Evolutionary conservation across 2,797 vertebrate species (phyloP), one percentile per base, ranked within the genome.

Genomic region (Melanotaenia trifasciata): DNA sequence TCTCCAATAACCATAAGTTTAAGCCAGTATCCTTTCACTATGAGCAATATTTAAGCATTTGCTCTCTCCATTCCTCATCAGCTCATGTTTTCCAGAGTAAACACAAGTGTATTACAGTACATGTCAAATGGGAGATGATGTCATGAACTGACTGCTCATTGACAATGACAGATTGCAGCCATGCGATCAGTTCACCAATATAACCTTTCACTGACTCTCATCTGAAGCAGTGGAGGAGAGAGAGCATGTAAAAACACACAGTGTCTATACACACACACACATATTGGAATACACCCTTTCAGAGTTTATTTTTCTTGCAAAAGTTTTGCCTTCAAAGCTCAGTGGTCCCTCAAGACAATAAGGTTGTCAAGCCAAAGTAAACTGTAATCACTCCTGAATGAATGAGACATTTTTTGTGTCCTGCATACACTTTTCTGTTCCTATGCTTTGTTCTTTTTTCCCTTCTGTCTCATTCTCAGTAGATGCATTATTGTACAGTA

Each of bases 151-250:
- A 78, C 76, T 66, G 63, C 72, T 84, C 80, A 78, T 75, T 67
- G 87, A 87, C 88, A 74, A 65, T 84, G 86, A 93, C 85, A 84
- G 77, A 90, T 87, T 76, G 76, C 81, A 85, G 85, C 72, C 74
- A 64, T 67, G 85, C 54, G 61, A 84, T 81, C 64, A 58, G 86
- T 80, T 89, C 83, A 86, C 86, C 81, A 88, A 79, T 84, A 71
- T 74, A 88, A 88, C 76, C 85, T 84, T 74, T 87, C 71, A 75
- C 76, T 82, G 85, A 89, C 83, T 70, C 79, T 79, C 70, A 43
- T 43, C 72, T 58, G 51, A 77, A 72, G 79, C 64, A 77, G 33
- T 58, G 61, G 71, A 57, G 57, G 66, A 67, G 65, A 69, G 65
- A 72, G 62, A 54, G n/a, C 60, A 83, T 0, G 3, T 57, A 58